Base-by-base conservation (phyloP, 2,797 vertebrate species). In the Pseudopleuronectes americanus region DNA sequence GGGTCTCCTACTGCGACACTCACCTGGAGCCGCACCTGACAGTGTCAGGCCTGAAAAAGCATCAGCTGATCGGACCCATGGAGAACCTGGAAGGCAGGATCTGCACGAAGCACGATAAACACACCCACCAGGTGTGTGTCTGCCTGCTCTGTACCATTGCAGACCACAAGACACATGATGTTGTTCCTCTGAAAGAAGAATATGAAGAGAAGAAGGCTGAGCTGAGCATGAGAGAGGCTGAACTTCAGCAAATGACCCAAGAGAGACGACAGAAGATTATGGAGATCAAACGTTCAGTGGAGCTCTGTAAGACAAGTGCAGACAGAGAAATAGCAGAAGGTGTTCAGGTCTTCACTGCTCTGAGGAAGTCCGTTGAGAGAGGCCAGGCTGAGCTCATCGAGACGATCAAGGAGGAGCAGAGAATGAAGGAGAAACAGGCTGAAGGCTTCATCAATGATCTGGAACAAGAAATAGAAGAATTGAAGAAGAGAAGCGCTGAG, bases 11-110 rank as follows among this genome's bases (percentile, higher is more conserved):
- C 41, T 56, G 59, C 17, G 12, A 56, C 16, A 38, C 52, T 62
- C 68, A 70, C 28, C 43, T 57, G 45, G 26, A 71, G 45, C 45
- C 47, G 43, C 55, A 57, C 22, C 24, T 23, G 19, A 52, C 4
- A 3, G 31, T 17, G 2, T 1, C 14, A 4, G 23, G 53, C 0
- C 54, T 72, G 24, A 53, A 33, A 23, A 64, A 2, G 4, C 62
- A 65, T 22, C 47, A 53, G 59, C 22, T 49, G 3, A 31, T 71
- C 8, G 0, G 19, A 1, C 24, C 61, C 8, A 10, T 31, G 5
- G 5, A 47, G 17, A 45, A 58, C 19, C 48, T 58, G n/a, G 6
- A 54, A 36, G 16, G 2, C 21, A 19, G 26, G 7, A 10, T 45
- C 19, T 71, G 69, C 23, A 8, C 2, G 14, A 57, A 51, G 8